Percentiles rank a stretch among this genome's conserved stretches.
phyloP scores from a whole-genome alignment of 2,797 vertebrate species.

The Halcyon chelicuti region DNA sequence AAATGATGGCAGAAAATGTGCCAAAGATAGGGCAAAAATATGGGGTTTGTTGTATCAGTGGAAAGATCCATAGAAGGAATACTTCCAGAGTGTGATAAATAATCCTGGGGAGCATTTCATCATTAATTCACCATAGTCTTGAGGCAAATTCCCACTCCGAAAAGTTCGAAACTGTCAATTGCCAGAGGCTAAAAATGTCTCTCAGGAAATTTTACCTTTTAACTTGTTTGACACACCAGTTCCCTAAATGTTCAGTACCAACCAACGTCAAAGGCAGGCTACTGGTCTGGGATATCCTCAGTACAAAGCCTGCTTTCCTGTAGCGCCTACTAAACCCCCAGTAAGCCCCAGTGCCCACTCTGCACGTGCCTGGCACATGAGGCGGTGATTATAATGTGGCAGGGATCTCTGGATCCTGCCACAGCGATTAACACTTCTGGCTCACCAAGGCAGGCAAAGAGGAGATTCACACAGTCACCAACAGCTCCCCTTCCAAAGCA shows the following conservation, averaged over 20 bases:
- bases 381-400: neutral
- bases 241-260: neutral
- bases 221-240: neutral
- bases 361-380: rapidly evolving
- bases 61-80: neutral
- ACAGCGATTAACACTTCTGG: neutral
- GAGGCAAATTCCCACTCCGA: neutral
- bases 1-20: neutral
- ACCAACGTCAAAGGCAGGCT: neutral
- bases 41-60: neutral
- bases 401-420: neutral
- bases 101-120: neutral
- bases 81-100: neutral
- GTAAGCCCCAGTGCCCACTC: rapidly evolving
- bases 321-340: neutral
- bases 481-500: neutral
- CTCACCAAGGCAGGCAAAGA: neutral
- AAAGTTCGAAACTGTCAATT: neutral
- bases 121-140: neutral
- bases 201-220: neutral
- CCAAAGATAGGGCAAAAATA: neutral
- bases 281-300: neutral
- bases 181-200: neutral
- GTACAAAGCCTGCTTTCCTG: neutral
- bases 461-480: neutral